Percentiles rank a stretch among this genome's conserved stretches.
Evolutionary conservation across 2,888 invertebrate genomes (phyloP).

Genomic region (Luperina testacea): DNA sequence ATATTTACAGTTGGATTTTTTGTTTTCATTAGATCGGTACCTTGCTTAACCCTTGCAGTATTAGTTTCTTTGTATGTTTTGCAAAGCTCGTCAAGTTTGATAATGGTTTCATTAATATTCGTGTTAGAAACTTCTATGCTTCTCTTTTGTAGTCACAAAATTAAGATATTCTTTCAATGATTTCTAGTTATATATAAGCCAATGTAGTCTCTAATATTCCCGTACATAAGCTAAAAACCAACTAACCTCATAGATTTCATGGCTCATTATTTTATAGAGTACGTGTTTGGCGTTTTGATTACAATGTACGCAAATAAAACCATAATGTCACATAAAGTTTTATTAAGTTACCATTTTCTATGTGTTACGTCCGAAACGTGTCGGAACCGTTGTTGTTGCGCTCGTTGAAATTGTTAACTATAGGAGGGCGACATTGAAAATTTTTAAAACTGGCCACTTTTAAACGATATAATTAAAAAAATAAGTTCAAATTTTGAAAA

Average conservation of each 20-base stretch:
- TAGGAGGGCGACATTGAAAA: background rate
- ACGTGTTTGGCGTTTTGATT: conserved; percentile 37
- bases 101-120: background rate
- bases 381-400: conserved; percentile 21
- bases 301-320: conserved; percentile 49
- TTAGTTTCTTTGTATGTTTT: background rate
- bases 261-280: conserved; percentile 33
- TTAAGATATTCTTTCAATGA: background rate
- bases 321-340: conserved; percentile 59
- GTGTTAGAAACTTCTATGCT: background rate
- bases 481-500: too few relatives aligned
- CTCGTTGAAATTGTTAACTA: conserved; percentile 51
- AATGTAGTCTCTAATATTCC: background rate
- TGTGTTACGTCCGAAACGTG: conserved; percentile 52
- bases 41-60: background rate
- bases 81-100: background rate
- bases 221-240: background rate
- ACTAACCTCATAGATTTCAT: conserved; percentile 22
- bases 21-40: conserved; percentile 8
- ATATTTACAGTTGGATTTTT: conserved; percentile 38
- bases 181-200: too few relatives aligned
- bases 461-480: too few relatives aligned
- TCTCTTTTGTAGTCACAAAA: background rate
- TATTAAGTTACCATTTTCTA: conserved; percentile 62
- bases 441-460: too few relatives aligned